Percentiles rank a stretch among this genome's conserved stretches.
Evolutionary conservation across 2,888 invertebrate species (phyloP).

Genomic region (Onthophagus sagittarius): DNA sequence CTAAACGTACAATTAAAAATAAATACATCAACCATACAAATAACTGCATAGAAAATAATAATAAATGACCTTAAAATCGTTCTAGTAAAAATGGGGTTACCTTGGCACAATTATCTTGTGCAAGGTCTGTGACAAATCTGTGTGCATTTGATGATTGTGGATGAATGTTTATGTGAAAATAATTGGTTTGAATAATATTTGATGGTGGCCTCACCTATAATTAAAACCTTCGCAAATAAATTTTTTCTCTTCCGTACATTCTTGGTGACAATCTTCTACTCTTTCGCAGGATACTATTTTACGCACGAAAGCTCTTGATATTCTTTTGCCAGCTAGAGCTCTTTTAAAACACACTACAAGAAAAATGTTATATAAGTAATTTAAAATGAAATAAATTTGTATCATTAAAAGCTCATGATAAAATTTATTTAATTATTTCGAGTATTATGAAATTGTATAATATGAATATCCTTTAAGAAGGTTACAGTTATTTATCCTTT

Average conservation of each 20-base stretch:
- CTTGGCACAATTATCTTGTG: constrained; percentile 9
- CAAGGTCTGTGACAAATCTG: constrained; percentile 5
- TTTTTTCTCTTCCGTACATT: constrained; percentile 69
- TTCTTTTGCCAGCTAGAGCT: constrained; percentile 68
- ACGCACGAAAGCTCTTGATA: constrained; percentile 65
- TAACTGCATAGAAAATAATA: neutral
- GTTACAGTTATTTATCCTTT: neutral
- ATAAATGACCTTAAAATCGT: neutral
- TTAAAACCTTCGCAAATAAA: constrained; percentile 83
- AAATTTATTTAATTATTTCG: no score
- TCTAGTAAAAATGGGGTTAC: constrained; percentile 7
- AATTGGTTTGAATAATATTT: neutral
- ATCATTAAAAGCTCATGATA: no score
- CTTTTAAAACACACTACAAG: constrained; percentile 73
- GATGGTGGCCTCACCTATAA: constrained; percentile 56
- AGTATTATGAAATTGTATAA: neutral
- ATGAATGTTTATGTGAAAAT: neutral
- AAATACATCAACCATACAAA: neutral
- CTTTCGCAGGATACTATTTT: constrained; percentile 67
- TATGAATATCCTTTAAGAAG: neutral
- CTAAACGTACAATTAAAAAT: constrained; percentile 39
- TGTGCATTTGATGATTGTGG: constrained; percentile 1
- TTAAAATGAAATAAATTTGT: no score
- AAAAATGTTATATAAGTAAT: constrained; percentile 17
- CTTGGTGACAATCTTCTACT: constrained; percentile 70